phyloP scores from a whole-genome alignment of 37 sponge, comb jelly and placozoan genomes.

The Geodia barretti region DNA sequence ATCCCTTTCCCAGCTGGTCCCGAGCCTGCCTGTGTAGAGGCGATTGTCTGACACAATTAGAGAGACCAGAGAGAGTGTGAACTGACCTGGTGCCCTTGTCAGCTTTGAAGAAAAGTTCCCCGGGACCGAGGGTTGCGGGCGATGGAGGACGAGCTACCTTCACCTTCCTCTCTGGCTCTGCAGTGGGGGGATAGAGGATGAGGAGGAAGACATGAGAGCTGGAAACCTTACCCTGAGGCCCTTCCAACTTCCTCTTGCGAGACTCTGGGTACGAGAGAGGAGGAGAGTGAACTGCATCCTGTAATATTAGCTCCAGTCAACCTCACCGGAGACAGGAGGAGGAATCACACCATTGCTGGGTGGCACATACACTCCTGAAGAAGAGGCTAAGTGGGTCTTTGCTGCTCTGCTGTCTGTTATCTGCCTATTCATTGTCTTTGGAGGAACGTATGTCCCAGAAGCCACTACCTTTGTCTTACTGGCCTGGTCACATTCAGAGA shows the following conservation, averaged over 20 bases:
- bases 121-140: background rate
- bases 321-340: too few relatives aligned
- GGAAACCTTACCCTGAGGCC: background rate
- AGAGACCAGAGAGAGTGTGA: background rate
- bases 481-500: background rate
- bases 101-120: conserved; percentile 47
- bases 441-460: conserved; percentile 42
- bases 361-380: background rate
- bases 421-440: conserved; percentile 10
- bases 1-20: conserved; percentile 25
- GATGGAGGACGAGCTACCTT: conserved; percentile 17
- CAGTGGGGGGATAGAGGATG: background rate
- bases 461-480: conserved; percentile 11
- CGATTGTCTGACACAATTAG: background rate
- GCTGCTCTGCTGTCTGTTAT: background rate
- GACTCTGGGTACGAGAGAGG: background rate
- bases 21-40: conserved; percentile 39
- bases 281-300: too few relatives aligned
- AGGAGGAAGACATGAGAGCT: background rate
- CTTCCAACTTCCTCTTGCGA: background rate
- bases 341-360: conserved; percentile 14
- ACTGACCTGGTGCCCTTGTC: conserved; percentile 22
- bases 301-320: too few relatives aligned
- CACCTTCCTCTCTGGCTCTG: background rate
- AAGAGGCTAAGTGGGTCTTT: background rate